Base-by-base conservation (phyloP, 2,113 vertebrate species). In the Nettapus auritus region DNA sequence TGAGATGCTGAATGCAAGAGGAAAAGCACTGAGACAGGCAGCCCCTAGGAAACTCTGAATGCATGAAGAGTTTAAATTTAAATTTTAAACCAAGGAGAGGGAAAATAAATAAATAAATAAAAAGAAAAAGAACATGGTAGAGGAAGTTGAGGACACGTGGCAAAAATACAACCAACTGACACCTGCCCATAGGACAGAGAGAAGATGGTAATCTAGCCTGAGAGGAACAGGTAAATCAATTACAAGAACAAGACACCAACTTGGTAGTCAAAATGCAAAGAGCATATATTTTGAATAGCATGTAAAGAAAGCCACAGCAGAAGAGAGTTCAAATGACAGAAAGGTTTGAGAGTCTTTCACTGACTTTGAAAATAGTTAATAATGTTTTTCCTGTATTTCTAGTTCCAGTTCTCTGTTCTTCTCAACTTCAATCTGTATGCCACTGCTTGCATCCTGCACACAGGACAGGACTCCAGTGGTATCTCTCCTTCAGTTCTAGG, bases 391-490 rank as follows among this genome's bases (percentile, higher is more conserved):
- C 55, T 46, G 76, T 76, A 80, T 87, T 94, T 95, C 93, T 85
- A 52, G 85, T 87, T 75, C 44, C 48, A 29, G 18, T 50, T 81
- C 52, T 86, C 34, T 68, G 11, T 29, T 76, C 59, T 52, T 73
- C 38, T 57, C 25, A 17, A 6, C 34, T 26, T 38, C 0, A 0
- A 55, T 48, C 40, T 19, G 5, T 33, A 79, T 2, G 1, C 19
- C 67, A 66, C 22, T 52, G 59, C 38, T 67, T 80, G 56, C 21
- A 68, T 73, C 75, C 52, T 44, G 38, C 74, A 91, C 66, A 66
- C 38, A 76, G 2, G 25, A 59, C 2, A 1, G 17, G 36, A 87
- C 14, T 68, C 36, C 25, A 26, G 67, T 0, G 0, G 6, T 36
- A 67, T 56, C 33, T 48, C 9, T 82, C 67, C 67, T 42, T n/a